Evolutionary conservation across 2,113 vertebrate species (phyloP), one percentile per base, ranked within the genome.

Genomic region (Erythrocebus patas): DNA sequence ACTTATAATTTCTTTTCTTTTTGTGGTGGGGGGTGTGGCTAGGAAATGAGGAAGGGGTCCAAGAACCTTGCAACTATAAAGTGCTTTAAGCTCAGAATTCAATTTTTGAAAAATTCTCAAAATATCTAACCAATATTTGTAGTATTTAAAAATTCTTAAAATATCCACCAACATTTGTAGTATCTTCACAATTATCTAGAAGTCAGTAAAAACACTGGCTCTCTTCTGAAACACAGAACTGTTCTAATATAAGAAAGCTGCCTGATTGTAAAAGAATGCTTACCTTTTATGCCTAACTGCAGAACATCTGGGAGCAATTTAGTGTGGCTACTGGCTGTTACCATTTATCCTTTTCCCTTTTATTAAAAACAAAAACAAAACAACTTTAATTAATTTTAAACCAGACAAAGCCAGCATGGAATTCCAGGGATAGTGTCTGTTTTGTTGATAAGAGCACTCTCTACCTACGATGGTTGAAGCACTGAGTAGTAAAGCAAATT

Each of bases 321-420:
- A 88, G 76, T 57, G 50, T 45, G 85, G 81, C 91, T 94, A 82
- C 72, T 93, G 88, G n/a, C 90, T 95, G 76, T 75, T 75, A 64
- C 4, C 73, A 82, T 94, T 88, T 91, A 90, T 95, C 66, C 88
- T 48, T 84, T 97, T 35, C 45, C 25, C 3, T 80, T 86, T 96
- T 88, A 88, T 88, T 91, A 93, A 91, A 84, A 97, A 92, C 40
- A 90, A 96, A 95, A 91, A 23, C 88, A 82, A 89, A 92, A 83
- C 2, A 83, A 61, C 43, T 96, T 95, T 50, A 52, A 92, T 91
- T 59, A 85, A 3, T 84, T 81, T 94, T 66, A 96, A 93, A 38
- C 27, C 86, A 86, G 45, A 93, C 89, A 89, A 93, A 80, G 22
- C 25, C 59, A 38, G 68, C 70, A 27, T 14, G 11, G 84, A 89